Evolutionary conservation across 2,113 vertebrate species (phyloP), one percentile per base, ranked within the genome.

Genomic region (Labrus mixtus): DNA sequence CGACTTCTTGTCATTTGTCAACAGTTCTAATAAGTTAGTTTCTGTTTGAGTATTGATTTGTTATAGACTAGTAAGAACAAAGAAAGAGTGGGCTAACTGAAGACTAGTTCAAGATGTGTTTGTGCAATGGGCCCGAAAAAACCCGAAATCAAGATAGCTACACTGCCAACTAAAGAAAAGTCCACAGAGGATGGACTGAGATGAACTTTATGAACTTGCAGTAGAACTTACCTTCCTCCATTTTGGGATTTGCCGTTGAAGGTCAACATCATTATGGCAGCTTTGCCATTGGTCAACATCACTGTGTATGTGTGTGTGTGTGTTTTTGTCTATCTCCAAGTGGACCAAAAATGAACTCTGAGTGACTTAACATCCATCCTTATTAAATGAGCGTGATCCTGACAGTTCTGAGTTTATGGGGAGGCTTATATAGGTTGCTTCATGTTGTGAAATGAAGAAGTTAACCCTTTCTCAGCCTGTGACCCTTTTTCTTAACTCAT

Each of bases 311-410:
- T 45, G 33, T 29, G 11, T 20, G 43, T 66, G 45, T 60, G 48
- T 68, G 6, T 46, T 1, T 7, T 11, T 43, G 0, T 16, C 0
- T 1, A n/a, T n/a, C n/a, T n/a, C n/a, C n/a, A 12, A 41, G n/a
- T 55, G 58, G 59, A 64, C 65, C 71, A 81, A 75, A 75, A 53
- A 59, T 33, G 17, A 62, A 25, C 29, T 45, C 43, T 48, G 23
- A 68, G 39, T 59, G 29, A 20, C 20, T 19, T 25, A 39, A 65
- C 3, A 36, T 17, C 33, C 55, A 3, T 23, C 11, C 7, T 0
- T 43, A 39, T 46, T n/a, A 66, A 45, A 8, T 33, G 43, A 60
- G 54, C 10, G 13, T 39, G 43, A 51, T 23, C 10, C 1, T 19
- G 10, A n/a, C n/a, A n/a, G n/a, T 1, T n/a, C 10, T 4, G 8